A percentile compares a stretch with the other conserved stretches of the same genome.
These are phyloP conservation scores for Gallinago paraguaiae DNA, from an alignment of 2,113 vertebrate species.

Conservation along the genomic window DNA sequence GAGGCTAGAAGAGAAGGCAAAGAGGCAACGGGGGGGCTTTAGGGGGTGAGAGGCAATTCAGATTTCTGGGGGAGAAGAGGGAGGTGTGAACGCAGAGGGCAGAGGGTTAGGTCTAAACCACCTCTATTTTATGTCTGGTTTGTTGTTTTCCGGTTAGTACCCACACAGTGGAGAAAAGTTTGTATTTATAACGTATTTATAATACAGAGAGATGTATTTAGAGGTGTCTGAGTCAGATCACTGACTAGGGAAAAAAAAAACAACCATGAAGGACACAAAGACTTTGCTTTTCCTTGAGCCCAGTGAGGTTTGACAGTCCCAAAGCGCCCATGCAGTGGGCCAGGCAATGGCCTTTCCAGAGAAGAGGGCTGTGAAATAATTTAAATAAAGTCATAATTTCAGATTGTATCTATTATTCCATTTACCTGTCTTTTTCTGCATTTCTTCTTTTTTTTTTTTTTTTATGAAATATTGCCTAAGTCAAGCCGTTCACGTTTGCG, in stretches of 20 bases:
- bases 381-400: neutral
- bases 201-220: no score
- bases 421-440: neutral
- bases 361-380: neutral
- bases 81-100: neutral
- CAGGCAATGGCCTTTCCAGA: neutral
- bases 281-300: neutral
- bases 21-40: fast-evolving
- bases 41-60: neutral
- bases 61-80: neutral
- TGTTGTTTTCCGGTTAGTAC: neutral
- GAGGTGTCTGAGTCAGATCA: neutral
- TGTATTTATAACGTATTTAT: neutral
- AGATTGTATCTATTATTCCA: neutral
- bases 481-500: neutral
- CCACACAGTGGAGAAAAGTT: neutral
- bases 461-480: neutral
- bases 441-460: neutral
- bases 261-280: neutral
- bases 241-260: neutral
- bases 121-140: neutral
- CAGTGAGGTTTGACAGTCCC: neutral
- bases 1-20: neutral
- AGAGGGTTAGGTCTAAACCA: neutral
- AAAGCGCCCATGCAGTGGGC: neutral